Percentiles rank a stretch among this genome's conserved stretches.
Conservation (phyloP, 2,797 vertebrate species). For the Myotis daubentonii region DNA sequence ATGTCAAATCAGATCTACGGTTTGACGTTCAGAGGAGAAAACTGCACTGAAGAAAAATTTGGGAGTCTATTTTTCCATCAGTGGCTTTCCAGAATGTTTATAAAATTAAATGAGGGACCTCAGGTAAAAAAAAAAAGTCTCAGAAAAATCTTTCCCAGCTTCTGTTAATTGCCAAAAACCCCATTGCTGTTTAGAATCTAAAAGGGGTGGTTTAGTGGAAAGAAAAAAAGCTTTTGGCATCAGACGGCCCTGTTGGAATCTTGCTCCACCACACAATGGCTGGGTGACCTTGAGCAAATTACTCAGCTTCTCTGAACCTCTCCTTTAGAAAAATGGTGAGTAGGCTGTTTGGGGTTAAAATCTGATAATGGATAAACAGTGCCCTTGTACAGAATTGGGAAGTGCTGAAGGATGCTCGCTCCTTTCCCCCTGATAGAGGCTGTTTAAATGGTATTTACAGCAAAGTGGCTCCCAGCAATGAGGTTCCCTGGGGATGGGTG, state of each 20-base stretch:
- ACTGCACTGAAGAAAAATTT: not conserved
- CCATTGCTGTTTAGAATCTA: not conserved
- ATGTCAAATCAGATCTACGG: not conserved
- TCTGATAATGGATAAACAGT: not conserved
- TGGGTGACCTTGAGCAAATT: not conserved
- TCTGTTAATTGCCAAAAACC: not conserved
- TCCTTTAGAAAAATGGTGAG: not conserved
- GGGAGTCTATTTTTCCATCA: not conserved
- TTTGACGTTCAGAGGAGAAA: not conserved
- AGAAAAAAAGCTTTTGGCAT: not conserved
- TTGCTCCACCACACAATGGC: not conserved
- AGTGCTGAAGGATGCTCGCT: not conserved
- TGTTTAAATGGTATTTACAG: not conserved
- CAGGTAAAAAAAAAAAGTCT: not conserved
- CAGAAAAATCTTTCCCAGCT: not conserved
- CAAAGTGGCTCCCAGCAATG: not conserved
- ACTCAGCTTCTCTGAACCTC: not conserved
- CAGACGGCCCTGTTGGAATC: not conserved
- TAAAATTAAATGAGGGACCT: not conserved
- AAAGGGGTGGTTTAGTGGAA: not conserved
- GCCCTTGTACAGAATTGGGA: not conserved
- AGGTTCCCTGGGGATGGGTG: not conserved
- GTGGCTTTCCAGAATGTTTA: not conserved
- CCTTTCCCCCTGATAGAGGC: not conserved
- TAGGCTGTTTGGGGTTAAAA: not conserved